phyloP scores from a whole-genome alignment of 2,888 invertebrate genomes.

The Leucophenga maculata region DNA sequence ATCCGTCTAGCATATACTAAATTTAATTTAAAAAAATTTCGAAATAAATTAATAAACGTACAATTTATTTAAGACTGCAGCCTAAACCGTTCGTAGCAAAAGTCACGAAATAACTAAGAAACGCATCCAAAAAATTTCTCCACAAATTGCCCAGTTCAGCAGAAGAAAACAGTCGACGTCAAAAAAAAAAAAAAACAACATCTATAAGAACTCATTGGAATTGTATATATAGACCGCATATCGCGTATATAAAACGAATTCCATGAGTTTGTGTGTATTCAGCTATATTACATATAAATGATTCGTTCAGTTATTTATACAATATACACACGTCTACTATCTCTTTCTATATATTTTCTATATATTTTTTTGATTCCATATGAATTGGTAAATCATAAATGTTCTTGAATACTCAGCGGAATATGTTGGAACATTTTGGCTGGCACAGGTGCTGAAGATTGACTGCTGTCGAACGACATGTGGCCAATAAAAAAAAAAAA shows the following conservation, averaged over 20 bases:
- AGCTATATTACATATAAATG: conserved; percentile 12
- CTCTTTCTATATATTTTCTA: no score
- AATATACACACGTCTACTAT: no score
- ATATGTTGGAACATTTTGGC: no score
- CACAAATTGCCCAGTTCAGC: conserved; percentile 55
- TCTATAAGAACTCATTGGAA: conserved; percentile 47
- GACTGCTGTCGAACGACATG: not conserved
- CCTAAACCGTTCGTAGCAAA: conserved; percentile 69
- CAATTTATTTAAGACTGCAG: conserved; percentile 36
- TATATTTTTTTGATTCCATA: not conserved
- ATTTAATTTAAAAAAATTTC: not conserved
- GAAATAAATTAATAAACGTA: conserved; percentile 38
- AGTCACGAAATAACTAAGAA: conserved; percentile 69
- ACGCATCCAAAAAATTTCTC: conserved; percentile 59
- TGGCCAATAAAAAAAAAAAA: not conserved
- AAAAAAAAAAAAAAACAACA: conserved; percentile 34
- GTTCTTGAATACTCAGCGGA: no score
- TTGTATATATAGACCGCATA: conserved; percentile 44
- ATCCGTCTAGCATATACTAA: not conserved
- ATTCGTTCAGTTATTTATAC: conserved; percentile 29
- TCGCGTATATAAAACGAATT: conserved; percentile 11
- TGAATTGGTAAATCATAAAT: conserved; percentile 9
- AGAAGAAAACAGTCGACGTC: conserved; percentile 28
- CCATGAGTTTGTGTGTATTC: conserved; percentile 9
- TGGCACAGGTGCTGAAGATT: not conserved